Evolutionary conservation across 2,797 vertebrate genomes (phyloP).

Genomic region (Tarsius wallacei): DNA sequence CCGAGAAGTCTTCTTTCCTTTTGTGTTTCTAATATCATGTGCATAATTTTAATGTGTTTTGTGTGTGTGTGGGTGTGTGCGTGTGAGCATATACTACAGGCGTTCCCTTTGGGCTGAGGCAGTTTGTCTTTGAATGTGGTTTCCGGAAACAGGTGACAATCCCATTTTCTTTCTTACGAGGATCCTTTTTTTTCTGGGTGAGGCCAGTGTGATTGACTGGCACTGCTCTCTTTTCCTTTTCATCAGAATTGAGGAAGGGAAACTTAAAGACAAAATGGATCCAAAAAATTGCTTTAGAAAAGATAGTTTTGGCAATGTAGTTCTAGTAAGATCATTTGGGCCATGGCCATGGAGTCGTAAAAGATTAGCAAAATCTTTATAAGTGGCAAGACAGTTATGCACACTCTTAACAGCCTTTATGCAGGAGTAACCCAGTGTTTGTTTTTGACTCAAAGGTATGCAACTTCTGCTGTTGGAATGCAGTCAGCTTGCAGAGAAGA

Average conservation of each 20-base stretch:
- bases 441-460: not conserved
- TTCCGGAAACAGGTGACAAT: slow-evolving; percentile 70
- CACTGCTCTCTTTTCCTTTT: not conserved
- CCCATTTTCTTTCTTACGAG: slow-evolving; percentile 72
- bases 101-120: slow-evolving; percentile 61
- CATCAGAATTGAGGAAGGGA: slow-evolving; percentile 38
- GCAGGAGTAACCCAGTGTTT: not conserved
- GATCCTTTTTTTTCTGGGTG: slow-evolving; percentile 67
- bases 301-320: not conserved
- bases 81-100: not conserved
- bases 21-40: slow-evolving; percentile 61
- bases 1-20: slow-evolving; percentile 56
- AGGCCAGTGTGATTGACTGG: not conserved
- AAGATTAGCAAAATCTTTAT: slow-evolving; percentile 47
- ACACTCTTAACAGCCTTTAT: not conserved
- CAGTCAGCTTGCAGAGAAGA: not conserved
- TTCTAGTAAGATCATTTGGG: not conserved
- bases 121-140: slow-evolving; percentile 74
- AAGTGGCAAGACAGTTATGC: slow-evolving; percentile 24
- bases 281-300: not conserved
- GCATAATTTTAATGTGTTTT: slow-evolving; percentile 55
- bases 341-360: not conserved
- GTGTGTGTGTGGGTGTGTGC: not conserved
- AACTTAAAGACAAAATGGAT: slow-evolving; percentile 40
- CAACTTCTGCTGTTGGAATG: not conserved